phyloP scores from a whole-genome alignment of 2,888 invertebrate species.

The Cheilosia vernalis region DNA sequence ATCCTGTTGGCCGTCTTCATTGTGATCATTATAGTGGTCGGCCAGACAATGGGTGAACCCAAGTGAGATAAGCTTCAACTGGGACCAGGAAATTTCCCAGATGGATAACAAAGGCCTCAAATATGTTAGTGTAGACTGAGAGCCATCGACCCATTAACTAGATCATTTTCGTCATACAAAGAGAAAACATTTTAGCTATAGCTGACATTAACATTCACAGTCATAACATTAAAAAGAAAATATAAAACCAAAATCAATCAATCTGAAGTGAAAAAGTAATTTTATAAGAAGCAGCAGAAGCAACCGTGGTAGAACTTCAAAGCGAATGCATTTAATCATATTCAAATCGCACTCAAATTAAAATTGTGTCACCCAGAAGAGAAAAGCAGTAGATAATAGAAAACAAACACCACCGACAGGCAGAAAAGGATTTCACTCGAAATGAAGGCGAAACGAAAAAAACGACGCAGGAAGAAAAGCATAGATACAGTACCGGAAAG shows the following conservation, averaged over 20 bases:
- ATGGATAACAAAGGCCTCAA: slow-evolving; percentile 83
- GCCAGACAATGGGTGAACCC: slow-evolving; percentile 89
- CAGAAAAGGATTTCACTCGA: slow-evolving; percentile 20
- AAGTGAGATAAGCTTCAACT: slow-evolving; percentile 85
- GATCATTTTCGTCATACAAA: slow-evolving; percentile 19
- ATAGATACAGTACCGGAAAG: not conserved
- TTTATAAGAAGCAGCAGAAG: slow-evolving; percentile 1
- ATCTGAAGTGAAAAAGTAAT: slow-evolving; percentile 12
- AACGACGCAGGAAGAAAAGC: slow-evolving; percentile 49
- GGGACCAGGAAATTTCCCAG: slow-evolving; percentile 84
- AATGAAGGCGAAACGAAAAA: slow-evolving; percentile 45
- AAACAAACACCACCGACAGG: slow-evolving; percentile 53
- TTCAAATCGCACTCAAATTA: slow-evolving; percentile 5
- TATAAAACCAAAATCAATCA: slow-evolving; percentile 5
- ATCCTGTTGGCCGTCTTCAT: slow-evolving; percentile 92
- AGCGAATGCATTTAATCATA: slow-evolving; percentile 43
- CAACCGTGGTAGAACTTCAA: not conserved
- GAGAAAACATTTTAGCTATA: slow-evolving; percentile 31
- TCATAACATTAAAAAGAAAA: not conserved
- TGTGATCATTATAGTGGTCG: slow-evolving; percentile 91
- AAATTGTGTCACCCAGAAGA: slow-evolving; percentile 10
- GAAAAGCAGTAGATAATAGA: not conserved
- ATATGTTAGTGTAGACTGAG: slow-evolving; percentile 80
- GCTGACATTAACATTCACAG: slow-evolving; percentile 23
- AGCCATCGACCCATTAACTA: not conserved